Evolutionary conservation across 2,888 invertebrate species (phyloP).

Genomic region (Lasioglossum villosulum): DNA sequence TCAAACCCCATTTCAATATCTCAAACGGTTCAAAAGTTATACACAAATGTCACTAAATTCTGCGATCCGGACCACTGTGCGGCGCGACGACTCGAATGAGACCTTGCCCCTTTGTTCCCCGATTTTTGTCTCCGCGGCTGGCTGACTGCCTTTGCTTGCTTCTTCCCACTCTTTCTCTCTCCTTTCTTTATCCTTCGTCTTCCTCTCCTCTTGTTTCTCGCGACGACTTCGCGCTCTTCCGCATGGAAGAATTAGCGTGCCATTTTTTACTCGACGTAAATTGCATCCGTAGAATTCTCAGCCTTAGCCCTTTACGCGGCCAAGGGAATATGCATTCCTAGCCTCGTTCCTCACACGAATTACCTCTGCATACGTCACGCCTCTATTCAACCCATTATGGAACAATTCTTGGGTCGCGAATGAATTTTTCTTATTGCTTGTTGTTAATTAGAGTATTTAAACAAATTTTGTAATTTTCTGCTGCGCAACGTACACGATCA

Average conservation of each 20-base stretch:
- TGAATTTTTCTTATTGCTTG: neutral
- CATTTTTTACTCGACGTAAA: neutral
- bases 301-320: neutral
- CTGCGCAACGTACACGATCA: no score
- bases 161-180: neutral
- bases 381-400: neutral
- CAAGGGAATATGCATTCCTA: neutral
- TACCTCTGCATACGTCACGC: neutral
- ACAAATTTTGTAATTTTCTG: no score
- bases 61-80: no score
- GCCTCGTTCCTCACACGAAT: neutral
- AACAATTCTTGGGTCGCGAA: neutral
- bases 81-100: conserved; percentile 29
- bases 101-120: conserved; percentile 40
- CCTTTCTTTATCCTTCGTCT: neutral
- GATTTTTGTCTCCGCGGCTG: conserved; percentile 24
- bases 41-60: no score
- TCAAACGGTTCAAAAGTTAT: no score
- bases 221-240: conserved; percentile 31
- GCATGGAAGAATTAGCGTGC: conserved; percentile 18
- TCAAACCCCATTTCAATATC: no score
- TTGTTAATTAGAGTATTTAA: neutral
- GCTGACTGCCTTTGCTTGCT: neutral
- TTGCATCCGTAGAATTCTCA: conserved; percentile 25
- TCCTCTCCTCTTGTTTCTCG: neutral